These are phyloP conservation scores for Diplolepis rosae DNA, from an alignment of 2,888 invertebrate genomes.

Conservation along the genomic window DNA sequence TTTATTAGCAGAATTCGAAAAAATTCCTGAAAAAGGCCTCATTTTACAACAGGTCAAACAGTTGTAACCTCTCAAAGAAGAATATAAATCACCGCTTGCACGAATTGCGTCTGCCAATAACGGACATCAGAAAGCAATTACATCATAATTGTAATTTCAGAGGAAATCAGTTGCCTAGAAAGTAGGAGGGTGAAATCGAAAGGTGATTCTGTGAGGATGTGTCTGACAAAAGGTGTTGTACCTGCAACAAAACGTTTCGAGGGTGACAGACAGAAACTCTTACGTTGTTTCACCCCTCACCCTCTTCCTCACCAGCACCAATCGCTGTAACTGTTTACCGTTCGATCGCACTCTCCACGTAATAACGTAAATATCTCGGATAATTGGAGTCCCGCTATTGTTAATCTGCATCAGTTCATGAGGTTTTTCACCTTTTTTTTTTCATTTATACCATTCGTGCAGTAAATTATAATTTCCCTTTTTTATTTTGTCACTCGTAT, in stretches of 20 bases:
- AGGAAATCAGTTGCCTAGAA: constrained; percentile 18
- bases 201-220: constrained; percentile 19
- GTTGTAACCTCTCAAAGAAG: too few species aligned
- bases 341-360: constrained; percentile 60
- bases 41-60: too few species aligned
- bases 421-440: constrained; percentile 55
- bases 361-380: constrained; percentile 72
- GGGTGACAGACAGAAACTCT: constrained; percentile 19
- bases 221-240: constrained; percentile 21
- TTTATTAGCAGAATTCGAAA: too few species aligned
- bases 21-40: too few species aligned
- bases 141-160: constrained; percentile 32
- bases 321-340: constrained; percentile 50
- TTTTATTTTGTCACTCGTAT: constrained; percentile 14
- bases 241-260: constrained; percentile 8
- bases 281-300: not conserved
- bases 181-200: constrained; percentile 10
- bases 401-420: constrained; percentile 58
- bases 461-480: constrained; percentile 23
- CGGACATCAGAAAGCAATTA: constrained; percentile 28
- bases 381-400: constrained; percentile 71
- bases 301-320: constrained; percentile 16
- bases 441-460: constrained; percentile 38
- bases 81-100: not conserved
- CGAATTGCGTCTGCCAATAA: constrained; percentile 1